phyloP scores from a whole-genome alignment of 2,113 vertebrate species.

The Vidua macroura region DNA sequence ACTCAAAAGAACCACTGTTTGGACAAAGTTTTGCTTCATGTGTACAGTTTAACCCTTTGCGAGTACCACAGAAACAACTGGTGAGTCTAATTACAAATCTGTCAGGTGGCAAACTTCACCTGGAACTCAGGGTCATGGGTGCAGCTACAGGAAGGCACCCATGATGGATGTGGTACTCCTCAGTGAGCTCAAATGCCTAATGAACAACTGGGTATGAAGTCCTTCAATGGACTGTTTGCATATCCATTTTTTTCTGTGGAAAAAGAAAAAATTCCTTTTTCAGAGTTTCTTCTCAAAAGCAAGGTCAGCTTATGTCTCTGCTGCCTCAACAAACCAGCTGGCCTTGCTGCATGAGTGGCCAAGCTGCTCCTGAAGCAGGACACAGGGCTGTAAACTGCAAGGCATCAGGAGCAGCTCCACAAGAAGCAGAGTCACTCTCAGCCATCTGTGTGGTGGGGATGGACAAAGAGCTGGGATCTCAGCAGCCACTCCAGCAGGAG shows the following conservation, averaged over 20 bases:
- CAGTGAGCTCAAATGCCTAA: not conserved
- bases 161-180: not conserved
- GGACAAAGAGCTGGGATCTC: not conserved
- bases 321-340: not conserved
- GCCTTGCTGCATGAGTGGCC: not conserved
- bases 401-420: not conserved
- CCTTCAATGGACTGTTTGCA: not conserved
- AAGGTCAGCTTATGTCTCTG: not conserved
- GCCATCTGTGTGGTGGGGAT: rapidly evolving
- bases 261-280: not conserved
- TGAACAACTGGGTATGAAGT: not conserved
- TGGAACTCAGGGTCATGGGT: not conserved
- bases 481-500: not conserved
- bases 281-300: not conserved
- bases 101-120: not conserved
- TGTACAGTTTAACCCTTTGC: not conserved
- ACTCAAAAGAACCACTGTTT: not conserved
- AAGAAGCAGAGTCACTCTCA: not conserved
- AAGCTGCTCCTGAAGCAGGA: not conserved
- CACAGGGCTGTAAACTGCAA: not conserved
- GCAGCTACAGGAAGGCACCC: not conserved
- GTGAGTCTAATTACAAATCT: not conserved
- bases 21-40: not conserved
- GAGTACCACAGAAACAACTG: not conserved
- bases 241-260: not conserved